These are phyloP conservation scores for Spicauda simplicius DNA, from an alignment of 2,888 invertebrate genomes.

Conservation along the genomic window DNA sequence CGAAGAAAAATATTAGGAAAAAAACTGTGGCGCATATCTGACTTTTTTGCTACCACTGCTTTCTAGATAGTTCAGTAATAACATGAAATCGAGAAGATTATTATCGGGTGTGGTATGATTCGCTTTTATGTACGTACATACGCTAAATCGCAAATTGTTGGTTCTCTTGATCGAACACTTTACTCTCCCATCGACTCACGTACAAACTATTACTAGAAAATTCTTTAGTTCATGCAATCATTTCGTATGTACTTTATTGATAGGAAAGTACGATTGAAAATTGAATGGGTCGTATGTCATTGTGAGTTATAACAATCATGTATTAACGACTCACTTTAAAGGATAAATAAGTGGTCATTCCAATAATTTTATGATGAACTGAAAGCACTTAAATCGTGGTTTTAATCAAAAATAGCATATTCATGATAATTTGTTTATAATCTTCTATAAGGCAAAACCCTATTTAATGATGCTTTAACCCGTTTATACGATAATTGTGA, in stretches of 20 bases:
- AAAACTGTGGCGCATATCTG: neutral
- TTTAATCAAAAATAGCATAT: neutral
- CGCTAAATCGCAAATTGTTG: slow-evolving; percentile 79
- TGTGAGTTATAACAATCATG: neutral
- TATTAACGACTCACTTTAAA: neutral
- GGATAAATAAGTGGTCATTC: slow-evolving; percentile 1
- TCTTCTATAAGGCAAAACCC: no score
- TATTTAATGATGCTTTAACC: no score
- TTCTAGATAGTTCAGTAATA: slow-evolving; percentile 60
- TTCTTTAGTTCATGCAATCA: slow-evolving; percentile 1
- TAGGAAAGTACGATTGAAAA: slow-evolving; percentile 1
- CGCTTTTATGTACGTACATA: slow-evolving; percentile 63
- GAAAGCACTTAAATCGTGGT: neutral
- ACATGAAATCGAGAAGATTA: slow-evolving; percentile 72
- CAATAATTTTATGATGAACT: slow-evolving; percentile 4
- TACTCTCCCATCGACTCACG: slow-evolving; percentile 48
- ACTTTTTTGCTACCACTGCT: slow-evolving; percentile 59
- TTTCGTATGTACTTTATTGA: neutral
- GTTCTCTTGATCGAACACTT: slow-evolving; percentile 66
- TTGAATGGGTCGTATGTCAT: neutral
- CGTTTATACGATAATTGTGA: no score
- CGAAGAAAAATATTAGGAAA: no score
- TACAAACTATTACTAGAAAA: slow-evolving; percentile 15
- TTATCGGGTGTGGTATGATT: slow-evolving; percentile 66
- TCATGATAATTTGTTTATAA: neutral